Conservation (phyloP, 2,888 invertebrate species). For the Microplitis deprimator region DNA sequence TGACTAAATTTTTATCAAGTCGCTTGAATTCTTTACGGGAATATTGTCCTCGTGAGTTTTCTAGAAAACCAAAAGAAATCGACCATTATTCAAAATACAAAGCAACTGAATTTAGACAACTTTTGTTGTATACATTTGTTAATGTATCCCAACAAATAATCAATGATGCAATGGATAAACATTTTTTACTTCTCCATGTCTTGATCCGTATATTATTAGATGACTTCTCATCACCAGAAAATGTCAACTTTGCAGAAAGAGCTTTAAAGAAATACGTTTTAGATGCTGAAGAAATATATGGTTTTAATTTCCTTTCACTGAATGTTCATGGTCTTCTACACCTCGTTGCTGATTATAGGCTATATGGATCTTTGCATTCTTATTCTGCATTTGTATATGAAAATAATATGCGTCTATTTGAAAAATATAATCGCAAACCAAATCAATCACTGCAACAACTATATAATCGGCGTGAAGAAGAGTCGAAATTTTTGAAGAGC, state of each 20-base stretch:
- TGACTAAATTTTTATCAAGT: slow-evolving; percentile 5
- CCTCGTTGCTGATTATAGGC: slow-evolving; percentile 30
- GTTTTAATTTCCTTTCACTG: slow-evolving; percentile 26
- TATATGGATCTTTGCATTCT: slow-evolving; percentile 24
- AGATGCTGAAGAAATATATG: slow-evolving; percentile 33
- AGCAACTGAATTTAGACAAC: slow-evolving; percentile 52
- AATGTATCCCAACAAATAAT: slow-evolving; percentile 44
- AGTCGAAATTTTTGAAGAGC: background rate
- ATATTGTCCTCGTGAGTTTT: slow-evolving; percentile 35
- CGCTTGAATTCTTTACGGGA: slow-evolving; percentile 7
- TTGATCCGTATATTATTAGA: background rate
- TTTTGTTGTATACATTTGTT: slow-evolving; percentile 53
- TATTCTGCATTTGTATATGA: slow-evolving; percentile 39
- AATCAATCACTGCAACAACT: slow-evolving; percentile 36
- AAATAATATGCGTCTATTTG: slow-evolving; percentile 31
- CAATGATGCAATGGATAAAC: slow-evolving; percentile 7
- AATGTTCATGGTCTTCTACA: slow-evolving; percentile 39
- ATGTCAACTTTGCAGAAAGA: slow-evolving; percentile 17
- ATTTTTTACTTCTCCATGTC: slow-evolving; percentile 26
- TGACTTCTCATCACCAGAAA: background rate
- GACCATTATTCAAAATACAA: slow-evolving; percentile 42
- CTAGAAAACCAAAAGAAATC: slow-evolving; percentile 26
- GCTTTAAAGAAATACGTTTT: slow-evolving; percentile 25
- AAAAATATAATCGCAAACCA: slow-evolving; percentile 24
- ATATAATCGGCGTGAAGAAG: slow-evolving; percentile 5